phyloP scores from a whole-genome alignment of 2,888 invertebrate species.

The Morpho deidamia region DNA sequence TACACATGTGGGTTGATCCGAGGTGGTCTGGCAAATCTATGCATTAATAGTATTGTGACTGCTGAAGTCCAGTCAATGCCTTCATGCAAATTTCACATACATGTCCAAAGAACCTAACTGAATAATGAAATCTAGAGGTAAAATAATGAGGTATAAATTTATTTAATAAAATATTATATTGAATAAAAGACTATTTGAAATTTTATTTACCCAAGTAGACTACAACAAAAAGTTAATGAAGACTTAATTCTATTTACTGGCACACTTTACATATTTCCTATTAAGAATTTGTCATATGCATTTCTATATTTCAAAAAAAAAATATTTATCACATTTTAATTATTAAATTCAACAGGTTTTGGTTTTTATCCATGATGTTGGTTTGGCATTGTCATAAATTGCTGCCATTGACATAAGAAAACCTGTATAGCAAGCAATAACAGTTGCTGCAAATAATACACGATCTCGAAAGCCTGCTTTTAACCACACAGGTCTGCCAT shows the following conservation, averaged over 20 bases:
- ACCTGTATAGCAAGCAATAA: conserved; percentile 30
- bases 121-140: background rate
- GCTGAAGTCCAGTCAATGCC: conserved; percentile 96
- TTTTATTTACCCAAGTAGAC: too few relatives aligned
- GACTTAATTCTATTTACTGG: too few relatives aligned
- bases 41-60: conserved; percentile 95
- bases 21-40: conserved; percentile 96
- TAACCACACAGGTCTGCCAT: conserved; percentile 47
- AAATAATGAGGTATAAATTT: background rate
- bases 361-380: conserved; percentile 33
- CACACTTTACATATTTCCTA: too few relatives aligned
- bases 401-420: conserved; percentile 21
- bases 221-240: too few relatives aligned
- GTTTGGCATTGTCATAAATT: conserved; percentile 36
- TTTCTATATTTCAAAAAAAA: background rate
- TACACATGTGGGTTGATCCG: conserved; percentile 97
- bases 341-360: background rate
- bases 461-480: conserved; percentile 48
- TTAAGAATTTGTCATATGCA: background rate
- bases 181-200: background rate
- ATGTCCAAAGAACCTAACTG: conserved; percentile 84
- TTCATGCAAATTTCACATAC: conserved; percentile 94
- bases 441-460: conserved; percentile 36
- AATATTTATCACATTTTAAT: background rate
- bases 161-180: background rate